Percentiles rank a stretch among this genome's conserved stretches.
These are phyloP conservation scores for Drosophila austrosaltans DNA, from an alignment of 2,888 invertebrate species.

Conservation along the genomic window DNA sequence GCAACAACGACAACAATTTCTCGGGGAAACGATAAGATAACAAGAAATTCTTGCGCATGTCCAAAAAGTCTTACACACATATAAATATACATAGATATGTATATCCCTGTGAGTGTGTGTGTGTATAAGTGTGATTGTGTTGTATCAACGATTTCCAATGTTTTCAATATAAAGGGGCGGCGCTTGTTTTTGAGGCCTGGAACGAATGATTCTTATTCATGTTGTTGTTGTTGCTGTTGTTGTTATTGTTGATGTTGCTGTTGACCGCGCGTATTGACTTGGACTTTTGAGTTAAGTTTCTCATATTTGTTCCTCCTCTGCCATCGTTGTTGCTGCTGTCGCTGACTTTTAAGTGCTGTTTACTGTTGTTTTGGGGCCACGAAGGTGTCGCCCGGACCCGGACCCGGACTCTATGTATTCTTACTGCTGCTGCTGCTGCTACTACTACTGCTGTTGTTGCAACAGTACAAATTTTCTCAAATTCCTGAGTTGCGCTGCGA, in stretches of 20 bases:
- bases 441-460: conserved; percentile 27
- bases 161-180: conserved; percentile 76
- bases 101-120: conserved; percentile 11
- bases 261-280: conserved; percentile 78
- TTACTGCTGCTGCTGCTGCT: conserved; percentile 26
- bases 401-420: conserved; percentile 53
- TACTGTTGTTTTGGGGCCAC: conserved; percentile 81
- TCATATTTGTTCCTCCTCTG: conserved; percentile 72
- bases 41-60: conserved; percentile 58
- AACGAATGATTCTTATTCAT: conserved; percentile 40
- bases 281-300: conserved; percentile 78
- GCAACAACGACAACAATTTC: conserved; percentile 36
- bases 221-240: conserved; percentile 29
- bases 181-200: conserved; percentile 52
- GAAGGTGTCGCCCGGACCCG: conserved; percentile 78
- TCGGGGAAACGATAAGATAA: conserved; percentile 65
- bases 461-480: conserved; percentile 13
- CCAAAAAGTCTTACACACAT: conserved; percentile 36
- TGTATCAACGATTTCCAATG: conserved; percentile 76
- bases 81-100: background rate
- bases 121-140: conserved; percentile 30
- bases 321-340: conserved; percentile 53
- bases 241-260: conserved; percentile 40
- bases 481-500: conserved; percentile 10
- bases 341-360: conserved; percentile 79